phyloP scores from a whole-genome alignment of 2,113 vertebrate species.

The Lamprologus speciosus region DNA sequence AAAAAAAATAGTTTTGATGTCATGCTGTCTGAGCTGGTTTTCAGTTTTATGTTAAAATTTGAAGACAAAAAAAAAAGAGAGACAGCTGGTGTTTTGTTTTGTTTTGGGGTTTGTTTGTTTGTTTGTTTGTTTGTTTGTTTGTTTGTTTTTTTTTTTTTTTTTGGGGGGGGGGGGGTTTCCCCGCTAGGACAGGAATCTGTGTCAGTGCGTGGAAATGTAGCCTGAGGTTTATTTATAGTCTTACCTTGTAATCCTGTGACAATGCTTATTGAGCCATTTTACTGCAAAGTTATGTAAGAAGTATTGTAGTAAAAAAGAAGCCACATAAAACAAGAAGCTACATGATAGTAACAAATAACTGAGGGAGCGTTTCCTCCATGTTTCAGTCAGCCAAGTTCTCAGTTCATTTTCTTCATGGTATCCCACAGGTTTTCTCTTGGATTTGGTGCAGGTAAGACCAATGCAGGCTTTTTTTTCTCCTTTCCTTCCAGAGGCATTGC shows the following conservation, averaged over 20 bases:
- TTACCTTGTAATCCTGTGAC: not conserved
- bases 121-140: rapidly evolving
- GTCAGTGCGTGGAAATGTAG: rapidly evolving
- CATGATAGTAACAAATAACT: not conserved
- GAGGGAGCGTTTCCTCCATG: not conserved
- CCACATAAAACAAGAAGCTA: not conserved
- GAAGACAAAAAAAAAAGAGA: not conserved
- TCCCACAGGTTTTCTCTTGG: not conserved
- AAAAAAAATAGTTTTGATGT: not conserved
- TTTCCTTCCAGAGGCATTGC: not conserved
- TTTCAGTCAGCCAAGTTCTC: not conserved
- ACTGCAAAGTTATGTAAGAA: not conserved
- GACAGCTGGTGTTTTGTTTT: not conserved
- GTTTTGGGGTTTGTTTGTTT: no score
- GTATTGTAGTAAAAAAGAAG: not conserved
- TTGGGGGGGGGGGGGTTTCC: rapidly evolving
- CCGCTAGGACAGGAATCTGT: not conserved
- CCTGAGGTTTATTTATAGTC: not conserved
- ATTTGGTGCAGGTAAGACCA: not conserved
- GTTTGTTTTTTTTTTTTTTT: no score
- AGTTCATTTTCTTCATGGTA: not conserved
- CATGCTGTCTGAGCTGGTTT: not conserved
- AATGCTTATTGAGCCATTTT: not conserved
- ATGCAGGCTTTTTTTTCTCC: rapidly evolving
- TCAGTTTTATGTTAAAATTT: not conserved